These are phyloP conservation scores for Phrynosoma platyrhinos DNA, from an alignment of 2,113 vertebrate genomes.

Conservation along the genomic window DNA sequence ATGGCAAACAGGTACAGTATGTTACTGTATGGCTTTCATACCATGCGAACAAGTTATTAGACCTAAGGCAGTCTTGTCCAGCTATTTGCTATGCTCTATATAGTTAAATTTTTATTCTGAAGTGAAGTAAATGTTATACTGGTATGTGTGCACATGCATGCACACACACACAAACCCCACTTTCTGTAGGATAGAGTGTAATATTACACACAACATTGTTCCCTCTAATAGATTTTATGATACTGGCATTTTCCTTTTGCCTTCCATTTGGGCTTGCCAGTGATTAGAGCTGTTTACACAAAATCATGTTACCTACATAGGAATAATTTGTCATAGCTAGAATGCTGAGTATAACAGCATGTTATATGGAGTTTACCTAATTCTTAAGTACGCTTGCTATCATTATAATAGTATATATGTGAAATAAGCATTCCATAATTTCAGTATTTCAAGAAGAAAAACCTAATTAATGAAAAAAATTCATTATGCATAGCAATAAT, in stretches of 20 bases:
- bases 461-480: background rate
- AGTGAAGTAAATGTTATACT: background rate
- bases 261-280: background rate
- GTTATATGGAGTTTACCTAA: background rate
- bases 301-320: background rate
- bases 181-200: background rate
- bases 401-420: background rate
- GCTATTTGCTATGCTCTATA: background rate
- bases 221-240: background rate
- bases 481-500: background rate
- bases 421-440: background rate
- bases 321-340: background rate
- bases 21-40: conserved; percentile 69
- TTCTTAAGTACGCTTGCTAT: background rate
- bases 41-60: conserved; percentile 45
- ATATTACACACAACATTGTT: background rate
- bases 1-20: conserved; percentile 82
- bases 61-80: conserved; percentile 56
- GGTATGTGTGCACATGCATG: too few species aligned
- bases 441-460: background rate
- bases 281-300: background rate
- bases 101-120: background rate
- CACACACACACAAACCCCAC: background rate
- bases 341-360: background rate
- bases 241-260: background rate